Conservation (phyloP, 2,797 vertebrate species). For the Gobionotothen gibberifrons region DNA sequence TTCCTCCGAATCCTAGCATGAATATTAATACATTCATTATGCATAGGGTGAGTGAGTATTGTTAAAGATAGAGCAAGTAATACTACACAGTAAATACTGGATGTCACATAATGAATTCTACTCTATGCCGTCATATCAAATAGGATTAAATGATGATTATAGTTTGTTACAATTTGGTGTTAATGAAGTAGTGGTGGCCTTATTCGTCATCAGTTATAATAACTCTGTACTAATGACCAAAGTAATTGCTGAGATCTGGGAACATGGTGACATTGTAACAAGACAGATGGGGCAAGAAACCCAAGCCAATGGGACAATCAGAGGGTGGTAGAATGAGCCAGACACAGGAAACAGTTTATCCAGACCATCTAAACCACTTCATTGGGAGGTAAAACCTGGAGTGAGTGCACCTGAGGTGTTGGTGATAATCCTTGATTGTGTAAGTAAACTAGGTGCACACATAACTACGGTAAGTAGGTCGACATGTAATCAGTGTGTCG, state of each 20-base stretch:
- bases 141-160: constrained; percentile 20
- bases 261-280: constrained; percentile 12
- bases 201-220: constrained; percentile 4
- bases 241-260: constrained; percentile 14
- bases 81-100: constrained; percentile 22
- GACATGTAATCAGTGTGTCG: neutral
- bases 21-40: constrained; percentile 57
- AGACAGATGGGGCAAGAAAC: constrained; percentile 15
- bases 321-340: constrained; percentile 1
- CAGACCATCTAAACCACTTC: constrained; percentile 12
- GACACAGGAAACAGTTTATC: neutral
- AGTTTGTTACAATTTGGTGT: constrained; percentile 6
- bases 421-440: neutral
- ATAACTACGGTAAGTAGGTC: neutral
- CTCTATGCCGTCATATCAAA: constrained; percentile 9
- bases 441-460: neutral
- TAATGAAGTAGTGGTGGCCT: neutral
- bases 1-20: constrained; percentile 53
- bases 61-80: constrained; percentile 28
- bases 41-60: constrained; percentile 28
- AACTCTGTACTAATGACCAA: constrained; percentile 11
- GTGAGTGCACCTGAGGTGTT: neutral
- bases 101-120: constrained; percentile 25
- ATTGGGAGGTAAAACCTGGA: constrained; percentile 6
- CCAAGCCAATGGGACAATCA: constrained; percentile 1